phyloP scores from a whole-genome alignment of 2,888 invertebrate genomes.

The Linyphia triangularis region DNA sequence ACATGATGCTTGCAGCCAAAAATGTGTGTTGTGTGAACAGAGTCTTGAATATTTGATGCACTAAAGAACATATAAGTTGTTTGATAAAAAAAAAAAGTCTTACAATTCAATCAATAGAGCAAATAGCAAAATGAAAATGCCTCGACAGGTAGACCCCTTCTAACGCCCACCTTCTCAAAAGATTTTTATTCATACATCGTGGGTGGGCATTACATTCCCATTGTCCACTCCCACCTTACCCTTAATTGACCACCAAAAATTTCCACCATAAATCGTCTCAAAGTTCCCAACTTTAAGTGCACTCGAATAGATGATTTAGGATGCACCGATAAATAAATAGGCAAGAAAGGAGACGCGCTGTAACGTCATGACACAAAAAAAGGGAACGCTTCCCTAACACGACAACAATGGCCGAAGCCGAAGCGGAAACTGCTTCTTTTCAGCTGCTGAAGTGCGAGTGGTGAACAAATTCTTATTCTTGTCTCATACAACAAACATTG shows the following conservation, averaged over 20 bases:
- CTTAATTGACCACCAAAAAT: constrained; percentile 11
- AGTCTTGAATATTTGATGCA: no score
- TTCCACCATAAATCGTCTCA: background rate
- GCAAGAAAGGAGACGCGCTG: background rate
- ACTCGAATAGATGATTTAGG: constrained; percentile 31
- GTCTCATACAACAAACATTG: constrained; percentile 55
- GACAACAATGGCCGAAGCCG: constrained; percentile 18
- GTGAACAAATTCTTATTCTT: constrained; percentile 65
- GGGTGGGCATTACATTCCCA: background rate
- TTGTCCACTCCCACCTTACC: background rate
- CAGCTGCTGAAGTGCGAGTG: constrained; percentile 29
- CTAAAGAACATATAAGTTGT: no score
- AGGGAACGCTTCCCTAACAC: constrained; percentile 11
- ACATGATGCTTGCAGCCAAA: no score
- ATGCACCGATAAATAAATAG: constrained; percentile 46
- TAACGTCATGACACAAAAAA: constrained; percentile 25
- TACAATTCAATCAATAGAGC: no score
- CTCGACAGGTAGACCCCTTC: no score
- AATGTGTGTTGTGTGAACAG: no score
- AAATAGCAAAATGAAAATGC: no score
- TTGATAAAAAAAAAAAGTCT: no score
- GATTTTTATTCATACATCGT: background rate
- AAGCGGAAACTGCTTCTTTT: constrained; percentile 55
- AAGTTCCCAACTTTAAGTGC: background rate
- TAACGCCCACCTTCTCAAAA: no score